Evolutionary conservation across 1,140 invertebrate genomes (phyloP).

Genomic region (Holcopasites calliopsidis): DNA sequence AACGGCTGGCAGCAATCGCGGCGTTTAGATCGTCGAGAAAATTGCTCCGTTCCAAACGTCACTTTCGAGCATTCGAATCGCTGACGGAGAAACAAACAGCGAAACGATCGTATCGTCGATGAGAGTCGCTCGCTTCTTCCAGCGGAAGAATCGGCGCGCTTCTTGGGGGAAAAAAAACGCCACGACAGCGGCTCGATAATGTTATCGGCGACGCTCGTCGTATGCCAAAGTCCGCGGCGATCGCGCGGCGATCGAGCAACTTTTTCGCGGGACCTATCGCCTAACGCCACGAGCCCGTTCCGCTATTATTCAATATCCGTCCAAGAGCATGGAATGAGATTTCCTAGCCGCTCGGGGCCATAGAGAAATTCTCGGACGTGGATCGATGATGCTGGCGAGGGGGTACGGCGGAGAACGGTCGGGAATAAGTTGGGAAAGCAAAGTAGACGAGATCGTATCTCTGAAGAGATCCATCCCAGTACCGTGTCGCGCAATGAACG

Average conservation of each 20-base stretch:
- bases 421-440: not conserved
- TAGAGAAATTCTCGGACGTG: slow-evolving; percentile 55
- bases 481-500: slow-evolving; percentile 50
- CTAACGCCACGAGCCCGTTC: no score
- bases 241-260: not conserved
- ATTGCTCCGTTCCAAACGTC: no score
- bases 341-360: slow-evolving; percentile 11
- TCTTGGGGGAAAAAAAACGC: slow-evolving; percentile 8
- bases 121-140: slow-evolving; percentile 3
- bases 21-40: not conserved
- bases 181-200: not conserved
- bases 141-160: slow-evolving; percentile 26
- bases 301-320: no score
- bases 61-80: no score
- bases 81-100: no score
- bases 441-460: no score
- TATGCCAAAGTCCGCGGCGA: not conserved
- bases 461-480: no score
- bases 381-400: slow-evolving; percentile 62
- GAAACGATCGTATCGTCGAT: not conserved
- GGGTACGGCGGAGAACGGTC: slow-evolving; percentile 15
- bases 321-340: no score
- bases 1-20: not conserved
- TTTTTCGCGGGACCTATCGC: no score
- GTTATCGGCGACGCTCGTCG: not conserved